Evolutionary conservation across 2,888 invertebrate species (phyloP).

Genomic region (Thymelicus acteon): DNA sequence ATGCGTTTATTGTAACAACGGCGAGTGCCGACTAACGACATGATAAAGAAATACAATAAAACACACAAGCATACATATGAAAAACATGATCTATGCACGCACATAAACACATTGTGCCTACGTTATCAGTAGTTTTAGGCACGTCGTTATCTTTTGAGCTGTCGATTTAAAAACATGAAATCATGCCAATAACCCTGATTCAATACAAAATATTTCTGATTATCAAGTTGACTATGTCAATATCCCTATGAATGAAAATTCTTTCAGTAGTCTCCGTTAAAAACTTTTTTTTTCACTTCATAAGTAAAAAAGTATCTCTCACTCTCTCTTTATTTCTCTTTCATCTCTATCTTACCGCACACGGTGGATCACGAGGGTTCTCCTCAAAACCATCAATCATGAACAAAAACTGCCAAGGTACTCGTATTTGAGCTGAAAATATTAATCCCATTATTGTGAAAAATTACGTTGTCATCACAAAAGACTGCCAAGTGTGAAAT

Average conservation of each 20-base stretch:
- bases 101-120: no score
- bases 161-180: not conserved
- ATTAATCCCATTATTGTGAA: constrained; percentile 39
- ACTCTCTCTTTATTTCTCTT: not conserved
- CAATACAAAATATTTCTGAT: no score
- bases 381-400: constrained; percentile 31
- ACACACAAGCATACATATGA: no score
- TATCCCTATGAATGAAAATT: no score
- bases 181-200: no score
- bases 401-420: constrained; percentile 39
- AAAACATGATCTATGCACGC: no score
- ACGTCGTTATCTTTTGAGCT: not conserved
- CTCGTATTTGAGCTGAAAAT: constrained; percentile 36
- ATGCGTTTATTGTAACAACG: not conserved
- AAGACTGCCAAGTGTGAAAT: constrained; percentile 39
- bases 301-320: no score
- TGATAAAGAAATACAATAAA: not conserved
- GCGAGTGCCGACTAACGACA: constrained; percentile 3
- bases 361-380: not conserved
- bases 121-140: no score
- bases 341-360: not conserved
- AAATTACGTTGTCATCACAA: constrained; percentile 40
- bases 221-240: no score
- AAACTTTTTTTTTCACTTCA: no score
- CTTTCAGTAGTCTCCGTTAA: no score